A percentile compares a stretch with the other conserved stretches of the same genome.
Evolutionary conservation across 2,113 vertebrate species (phyloP).

Genomic region (Gobius niger): DNA sequence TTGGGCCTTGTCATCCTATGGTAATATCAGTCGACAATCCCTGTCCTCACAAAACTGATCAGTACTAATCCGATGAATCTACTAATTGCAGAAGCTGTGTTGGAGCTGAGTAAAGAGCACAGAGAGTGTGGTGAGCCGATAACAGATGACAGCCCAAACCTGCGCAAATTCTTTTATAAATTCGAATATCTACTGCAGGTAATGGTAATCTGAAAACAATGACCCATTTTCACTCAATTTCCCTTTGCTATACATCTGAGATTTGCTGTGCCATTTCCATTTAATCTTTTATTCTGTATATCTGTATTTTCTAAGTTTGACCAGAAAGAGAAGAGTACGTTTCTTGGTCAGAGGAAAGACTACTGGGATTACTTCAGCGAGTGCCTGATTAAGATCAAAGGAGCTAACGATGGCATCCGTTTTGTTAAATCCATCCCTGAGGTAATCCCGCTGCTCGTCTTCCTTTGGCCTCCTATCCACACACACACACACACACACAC

Average conservation of each 20-base stretch:
- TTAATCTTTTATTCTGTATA: neutral
- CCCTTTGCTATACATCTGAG: too few relatives aligned
- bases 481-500: constrained; percentile 27
- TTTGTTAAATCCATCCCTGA: constrained; percentile 95
- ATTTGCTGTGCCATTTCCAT: too few relatives aligned
- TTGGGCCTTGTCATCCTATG: too few relatives aligned
- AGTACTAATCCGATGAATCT: constrained; percentile 18
- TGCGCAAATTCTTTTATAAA: constrained; percentile 95
- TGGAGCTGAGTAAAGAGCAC: constrained; percentile 87
- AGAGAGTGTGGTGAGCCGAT: constrained; percentile 86
- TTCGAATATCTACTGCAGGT: constrained; percentile 90
- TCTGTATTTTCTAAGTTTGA: constrained; percentile 81
- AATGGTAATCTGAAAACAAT: neutral
- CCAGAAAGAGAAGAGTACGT: constrained; percentile 91
- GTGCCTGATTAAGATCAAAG: constrained; percentile 93
- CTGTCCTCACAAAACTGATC: too few relatives aligned
- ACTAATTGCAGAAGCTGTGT: constrained; percentile 83
- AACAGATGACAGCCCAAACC: constrained; percentile 88
- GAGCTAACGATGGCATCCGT: constrained; percentile 93
- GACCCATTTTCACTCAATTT: too few relatives aligned
- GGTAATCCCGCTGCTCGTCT: constrained; percentile 72
- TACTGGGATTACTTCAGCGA: constrained; percentile 99
- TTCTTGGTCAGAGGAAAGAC: constrained; percentile 91
- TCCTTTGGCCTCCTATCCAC: constrained; percentile 25
- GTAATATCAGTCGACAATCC: too few relatives aligned